Percentiles rank a stretch among this genome's conserved stretches.
Conservation (phyloP, 2,888 invertebrate species). For the Carterocephalus palaemon region DNA sequence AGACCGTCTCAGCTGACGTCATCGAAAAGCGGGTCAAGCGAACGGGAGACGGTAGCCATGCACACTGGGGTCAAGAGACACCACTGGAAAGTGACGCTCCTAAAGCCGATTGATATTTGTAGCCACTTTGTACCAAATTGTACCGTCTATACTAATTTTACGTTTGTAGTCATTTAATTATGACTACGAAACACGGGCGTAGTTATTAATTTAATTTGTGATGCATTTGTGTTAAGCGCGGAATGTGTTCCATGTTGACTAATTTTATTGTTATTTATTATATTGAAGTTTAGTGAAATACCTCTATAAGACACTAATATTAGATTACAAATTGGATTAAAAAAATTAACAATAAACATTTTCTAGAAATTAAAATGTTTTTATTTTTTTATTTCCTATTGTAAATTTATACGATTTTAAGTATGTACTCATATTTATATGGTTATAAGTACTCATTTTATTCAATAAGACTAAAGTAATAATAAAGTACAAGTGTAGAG, state of each 20-base stretch:
- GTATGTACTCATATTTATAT: no score
- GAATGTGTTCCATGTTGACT: slow-evolving; percentile 6
- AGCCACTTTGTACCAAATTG: slow-evolving; percentile 4
- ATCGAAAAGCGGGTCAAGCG: slow-evolving; percentile 84
- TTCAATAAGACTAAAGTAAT: no score
- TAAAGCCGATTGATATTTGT: slow-evolving; percentile 4
- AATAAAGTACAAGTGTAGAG: background rate
- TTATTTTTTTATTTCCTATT: no score
- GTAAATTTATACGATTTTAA: no score
- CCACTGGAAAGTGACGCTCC: slow-evolving; percentile 7
- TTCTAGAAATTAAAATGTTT: no score
- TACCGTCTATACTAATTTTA: background rate
- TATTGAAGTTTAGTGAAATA: background rate
- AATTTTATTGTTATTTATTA: slow-evolving; percentile 10
- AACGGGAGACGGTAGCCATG: slow-evolving; percentile 86
- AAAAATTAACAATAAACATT: no score
- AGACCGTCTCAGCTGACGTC: slow-evolving; percentile 84
- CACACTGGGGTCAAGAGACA: slow-evolving; percentile 85
- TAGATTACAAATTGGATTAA: no score
- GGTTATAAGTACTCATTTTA: no score
- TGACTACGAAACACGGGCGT: slow-evolving; percentile 5
- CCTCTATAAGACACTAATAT: no score
- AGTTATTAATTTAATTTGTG: slow-evolving; percentile 8
- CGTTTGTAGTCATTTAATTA: slow-evolving; percentile 1
- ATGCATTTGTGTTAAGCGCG: background rate